Percentiles rank a stretch among this genome's conserved stretches.
phyloP scores from a whole-genome alignment of 2,888 invertebrate genomes.

The Cecidostiba fungosa region DNA sequence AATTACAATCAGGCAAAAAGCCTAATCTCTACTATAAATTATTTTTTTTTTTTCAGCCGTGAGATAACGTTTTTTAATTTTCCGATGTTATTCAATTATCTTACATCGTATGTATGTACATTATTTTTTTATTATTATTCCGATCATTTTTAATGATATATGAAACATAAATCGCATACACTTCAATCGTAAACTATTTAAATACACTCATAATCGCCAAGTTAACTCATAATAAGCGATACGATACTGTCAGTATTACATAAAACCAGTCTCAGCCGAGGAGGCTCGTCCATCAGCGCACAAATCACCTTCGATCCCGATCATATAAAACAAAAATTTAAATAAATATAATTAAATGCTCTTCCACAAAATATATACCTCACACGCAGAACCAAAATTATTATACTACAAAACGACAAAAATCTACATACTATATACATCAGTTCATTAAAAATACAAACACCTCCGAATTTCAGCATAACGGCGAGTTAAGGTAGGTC shows the following conservation, averaged over 20 bases:
- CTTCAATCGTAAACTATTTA: neutral
- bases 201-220: neutral
- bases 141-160: too few species aligned
- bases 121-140: neutral
- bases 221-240: neutral
- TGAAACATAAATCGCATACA: too few species aligned
- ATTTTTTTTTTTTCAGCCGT: neutral
- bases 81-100: neutral
- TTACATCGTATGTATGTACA: neutral
- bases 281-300: neutral
- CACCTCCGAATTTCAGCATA: neutral
- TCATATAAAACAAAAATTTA: neutral
- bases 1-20: neutral
- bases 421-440: too few species aligned
- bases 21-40: neutral
- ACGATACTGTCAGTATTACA: neutral
- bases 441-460: too few species aligned
- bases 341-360: neutral
- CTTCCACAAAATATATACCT: too few species aligned
- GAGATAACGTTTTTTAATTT: neutral
- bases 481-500: neutral
- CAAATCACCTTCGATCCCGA: neutral
- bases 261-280: neutral
- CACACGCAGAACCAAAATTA: too few species aligned
- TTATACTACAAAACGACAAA: too few species aligned